These are phyloP conservation scores for Bombus confusus DNA, from an alignment of 1,140 invertebrate species.

Conservation along the genomic window DNA sequence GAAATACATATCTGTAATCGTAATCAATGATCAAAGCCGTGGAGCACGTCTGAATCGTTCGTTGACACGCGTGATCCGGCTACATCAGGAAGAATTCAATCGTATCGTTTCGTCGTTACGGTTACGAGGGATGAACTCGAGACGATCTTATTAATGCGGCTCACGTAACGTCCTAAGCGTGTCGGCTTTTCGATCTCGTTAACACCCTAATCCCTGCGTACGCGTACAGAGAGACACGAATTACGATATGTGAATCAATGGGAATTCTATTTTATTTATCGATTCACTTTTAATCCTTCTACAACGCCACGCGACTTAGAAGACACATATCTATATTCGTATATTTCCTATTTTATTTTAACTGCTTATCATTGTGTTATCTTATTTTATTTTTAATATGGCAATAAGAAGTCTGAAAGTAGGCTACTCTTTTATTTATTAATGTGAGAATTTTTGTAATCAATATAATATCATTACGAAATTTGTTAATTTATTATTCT, in stretches of 20 bases:
- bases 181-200: conserved; percentile 65
- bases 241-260: conserved; percentile 18
- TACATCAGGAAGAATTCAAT: conserved; percentile 36
- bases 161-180: conserved; percentile 65
- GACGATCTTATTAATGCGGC: conserved; percentile 62
- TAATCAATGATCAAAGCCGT: conserved; percentile 34
- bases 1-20: conserved; percentile 10
- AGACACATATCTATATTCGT: neutral
- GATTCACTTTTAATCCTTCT: neutral
- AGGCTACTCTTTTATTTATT: neutral
- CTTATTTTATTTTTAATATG: too few species aligned
- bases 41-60: conserved; percentile 27
- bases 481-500: neutral
- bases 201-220: conserved; percentile 59
- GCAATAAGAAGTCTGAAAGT: too few species aligned
- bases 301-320: neutral
- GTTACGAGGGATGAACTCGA: conserved; percentile 39
- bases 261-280: neutral
- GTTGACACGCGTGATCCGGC: conserved; percentile 17
- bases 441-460: too few species aligned
- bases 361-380: too few species aligned
- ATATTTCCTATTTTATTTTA: too few species aligned
- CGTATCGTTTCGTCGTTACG: conserved; percentile 54
- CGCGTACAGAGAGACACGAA: conserved; percentile 27
- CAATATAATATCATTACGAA: neutral